phyloP scores from a whole-genome alignment of 2,888 invertebrate species.

The Nebria salina region DNA sequence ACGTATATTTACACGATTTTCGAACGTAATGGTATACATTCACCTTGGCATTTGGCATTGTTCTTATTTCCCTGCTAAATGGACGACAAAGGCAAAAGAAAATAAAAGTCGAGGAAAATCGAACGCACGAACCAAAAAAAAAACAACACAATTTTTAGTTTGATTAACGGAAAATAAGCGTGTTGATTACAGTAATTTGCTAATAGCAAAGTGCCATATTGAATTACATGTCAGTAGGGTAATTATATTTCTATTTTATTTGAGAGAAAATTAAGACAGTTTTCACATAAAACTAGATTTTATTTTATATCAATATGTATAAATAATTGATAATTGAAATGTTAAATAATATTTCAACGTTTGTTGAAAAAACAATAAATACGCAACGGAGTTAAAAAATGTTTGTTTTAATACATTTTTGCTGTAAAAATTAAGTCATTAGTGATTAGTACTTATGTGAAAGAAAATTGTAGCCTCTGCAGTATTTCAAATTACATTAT shows the following conservation, averaged over 20 bases:
- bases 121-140: conserved; percentile 44
- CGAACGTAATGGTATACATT: conserved; percentile 70
- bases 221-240: neutral
- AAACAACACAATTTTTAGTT: conserved; percentile 39
- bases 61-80: conserved; percentile 60
- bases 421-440: too few species aligned
- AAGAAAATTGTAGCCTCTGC: too few species aligned
- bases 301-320: too few species aligned
- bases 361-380: too few species aligned
- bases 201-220: neutral
- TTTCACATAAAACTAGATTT: neutral
- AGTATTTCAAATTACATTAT: too few species aligned
- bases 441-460: too few species aligned
- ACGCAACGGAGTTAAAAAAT: too few species aligned
- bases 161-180: conserved; percentile 25
- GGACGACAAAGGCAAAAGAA: conserved; percentile 48
- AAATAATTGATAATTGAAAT: too few species aligned
- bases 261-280: neutral
- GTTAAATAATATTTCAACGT: too few species aligned
- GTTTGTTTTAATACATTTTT: too few species aligned
- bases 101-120: conserved; percentile 49
- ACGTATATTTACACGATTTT: conserved; percentile 65
- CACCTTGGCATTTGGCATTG: conserved; percentile 65
- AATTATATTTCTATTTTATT: neutral
- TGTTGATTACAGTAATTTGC: neutral